These are phyloP conservation scores for Serripes groenlandicus DNA, from an alignment of 2,888 invertebrate genomes.

Conservation along the genomic window DNA sequence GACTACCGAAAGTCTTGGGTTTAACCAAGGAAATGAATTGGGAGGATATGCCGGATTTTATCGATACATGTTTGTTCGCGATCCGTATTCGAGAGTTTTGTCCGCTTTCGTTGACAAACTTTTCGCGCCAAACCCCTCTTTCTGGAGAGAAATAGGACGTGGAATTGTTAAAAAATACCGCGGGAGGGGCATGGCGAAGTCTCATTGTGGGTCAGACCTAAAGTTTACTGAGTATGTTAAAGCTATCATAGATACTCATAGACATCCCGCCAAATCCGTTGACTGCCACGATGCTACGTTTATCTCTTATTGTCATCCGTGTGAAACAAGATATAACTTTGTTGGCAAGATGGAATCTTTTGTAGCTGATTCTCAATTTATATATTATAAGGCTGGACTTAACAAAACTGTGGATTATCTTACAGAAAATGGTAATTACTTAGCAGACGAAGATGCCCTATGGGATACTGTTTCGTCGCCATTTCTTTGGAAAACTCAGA, in stretches of 20 bases:
- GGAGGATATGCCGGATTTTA: slow-evolving; percentile 1
- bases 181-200: slow-evolving; percentile 4
- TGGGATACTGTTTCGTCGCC: slow-evolving; percentile 52
- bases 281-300: slow-evolving; percentile 71
- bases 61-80: slow-evolving; percentile 68
- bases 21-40: neutral
- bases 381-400: slow-evolving; percentile 36
- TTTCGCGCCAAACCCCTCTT: slow-evolving; percentile 70
- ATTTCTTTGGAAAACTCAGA: slow-evolving; percentile 46
- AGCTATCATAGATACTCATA: slow-evolving; percentile 60
- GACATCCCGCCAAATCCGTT: slow-evolving; percentile 1
- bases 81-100: slow-evolving; percentile 72
- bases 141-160: slow-evolving; percentile 44
- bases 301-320: slow-evolving; percentile 64
- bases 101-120: slow-evolving; percentile 76
- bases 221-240: slow-evolving; percentile 72
- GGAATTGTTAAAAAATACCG: slow-evolving; percentile 42
- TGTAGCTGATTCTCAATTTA: slow-evolving; percentile 53
- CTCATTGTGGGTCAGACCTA: slow-evolving; percentile 66
- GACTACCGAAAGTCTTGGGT: slow-evolving; percentile 33
- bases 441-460: slow-evolving; percentile 61
- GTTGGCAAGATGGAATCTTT: slow-evolving; percentile 74
- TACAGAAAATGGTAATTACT: slow-evolving; percentile 13
- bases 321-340: slow-evolving; percentile 65
- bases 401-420: slow-evolving; percentile 39